Conservation (phyloP, 2,797 vertebrate species). For the Chrysocyon brachyurus region DNA sequence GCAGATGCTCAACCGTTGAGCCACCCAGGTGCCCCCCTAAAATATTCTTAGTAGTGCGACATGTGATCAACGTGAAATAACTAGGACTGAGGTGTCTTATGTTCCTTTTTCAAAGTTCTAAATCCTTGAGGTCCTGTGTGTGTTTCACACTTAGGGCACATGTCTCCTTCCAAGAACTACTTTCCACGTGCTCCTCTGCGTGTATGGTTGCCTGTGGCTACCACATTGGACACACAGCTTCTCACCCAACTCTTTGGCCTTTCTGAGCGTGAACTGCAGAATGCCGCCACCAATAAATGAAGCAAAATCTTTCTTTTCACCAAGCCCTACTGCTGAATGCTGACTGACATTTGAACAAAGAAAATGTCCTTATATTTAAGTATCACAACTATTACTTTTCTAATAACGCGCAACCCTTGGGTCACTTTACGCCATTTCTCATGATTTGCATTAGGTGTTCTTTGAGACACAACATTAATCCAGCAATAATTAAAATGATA, state of each 20-base stretch:
- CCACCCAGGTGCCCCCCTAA: neutral
- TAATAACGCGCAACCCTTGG: conserved; percentile 86
- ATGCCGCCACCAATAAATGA: conserved; percentile 72
- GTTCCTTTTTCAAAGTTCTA: neutral
- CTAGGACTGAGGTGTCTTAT: neutral
- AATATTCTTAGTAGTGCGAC: neutral
- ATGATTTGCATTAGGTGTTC: conserved; percentile 88
- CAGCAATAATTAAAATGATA: conserved; percentile 91
- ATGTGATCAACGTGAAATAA: neutral
- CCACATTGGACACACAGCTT: neutral
- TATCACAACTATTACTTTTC: conserved; percentile 85
- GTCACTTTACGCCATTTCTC: conserved; percentile 87
- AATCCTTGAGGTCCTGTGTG: neutral
- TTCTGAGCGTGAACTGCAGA: conserved; percentile 61
- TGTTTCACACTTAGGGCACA: rapidly evolving
- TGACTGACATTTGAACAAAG: conserved; percentile 87
- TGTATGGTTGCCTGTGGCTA: rapidly evolving
- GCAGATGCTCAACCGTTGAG: too few species aligned
- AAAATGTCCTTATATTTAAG: conserved; percentile 84
- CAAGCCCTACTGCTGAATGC: conserved; percentile 43
- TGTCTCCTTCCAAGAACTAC: rapidly evolving
- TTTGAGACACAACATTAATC: conserved; percentile 89
- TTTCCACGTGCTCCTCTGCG: rapidly evolving
- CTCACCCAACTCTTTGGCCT: conserved; percentile 51
- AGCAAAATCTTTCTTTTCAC: conserved; percentile 77